These are phyloP conservation scores for Oncorhynchus masou DNA, from an alignment of 2,113 vertebrate genomes.

Conservation along the genomic window DNA sequence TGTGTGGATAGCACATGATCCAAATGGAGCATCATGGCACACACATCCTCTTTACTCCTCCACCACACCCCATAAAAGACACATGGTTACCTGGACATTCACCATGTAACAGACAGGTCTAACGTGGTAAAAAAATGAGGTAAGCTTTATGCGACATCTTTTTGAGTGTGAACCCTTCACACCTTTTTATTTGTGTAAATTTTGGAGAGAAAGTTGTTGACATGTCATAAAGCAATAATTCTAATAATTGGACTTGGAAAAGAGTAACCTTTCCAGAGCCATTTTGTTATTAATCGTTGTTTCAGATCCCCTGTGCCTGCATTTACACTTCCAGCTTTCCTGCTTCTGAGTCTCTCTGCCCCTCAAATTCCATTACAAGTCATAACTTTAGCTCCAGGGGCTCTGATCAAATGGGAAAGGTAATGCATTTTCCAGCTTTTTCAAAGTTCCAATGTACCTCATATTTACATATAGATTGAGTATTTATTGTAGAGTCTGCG, in stretches of 20 bases:
- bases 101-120: slow-evolving; percentile 23
- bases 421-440: slow-evolving; percentile 71
- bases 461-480: slow-evolving; percentile 84
- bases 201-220: slow-evolving; percentile 63
- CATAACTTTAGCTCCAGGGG: slow-evolving; percentile 68
- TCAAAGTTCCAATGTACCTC: slow-evolving; percentile 59
- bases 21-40: slow-evolving; percentile 40
- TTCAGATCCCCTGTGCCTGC: slow-evolving; percentile 61
- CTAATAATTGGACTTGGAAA: slow-evolving; percentile 58
- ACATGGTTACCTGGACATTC: slow-evolving; percentile 42
- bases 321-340: slow-evolving; percentile 55
- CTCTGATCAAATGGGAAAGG: slow-evolving; percentile 69
- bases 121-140: slow-evolving; percentile 8
- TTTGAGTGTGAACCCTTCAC: slow-evolving; percentile 23
- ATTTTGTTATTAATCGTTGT: slow-evolving; percentile 56
- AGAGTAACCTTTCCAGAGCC: slow-evolving; percentile 65
- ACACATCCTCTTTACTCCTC: slow-evolving; percentile 43
- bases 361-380: slow-evolving; percentile 77
- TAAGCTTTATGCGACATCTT: neutral
- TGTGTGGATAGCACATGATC: slow-evolving; percentile 59
- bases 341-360: slow-evolving; percentile 53
- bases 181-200: slow-evolving; percentile 41
- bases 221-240: slow-evolving; percentile 62
- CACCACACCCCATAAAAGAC: slow-evolving; percentile 54
- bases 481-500: slow-evolving; percentile 73